phyloP scores from a whole-genome alignment of 2,888 invertebrate species.

The Acanthococcus lagerstroemiae region DNA sequence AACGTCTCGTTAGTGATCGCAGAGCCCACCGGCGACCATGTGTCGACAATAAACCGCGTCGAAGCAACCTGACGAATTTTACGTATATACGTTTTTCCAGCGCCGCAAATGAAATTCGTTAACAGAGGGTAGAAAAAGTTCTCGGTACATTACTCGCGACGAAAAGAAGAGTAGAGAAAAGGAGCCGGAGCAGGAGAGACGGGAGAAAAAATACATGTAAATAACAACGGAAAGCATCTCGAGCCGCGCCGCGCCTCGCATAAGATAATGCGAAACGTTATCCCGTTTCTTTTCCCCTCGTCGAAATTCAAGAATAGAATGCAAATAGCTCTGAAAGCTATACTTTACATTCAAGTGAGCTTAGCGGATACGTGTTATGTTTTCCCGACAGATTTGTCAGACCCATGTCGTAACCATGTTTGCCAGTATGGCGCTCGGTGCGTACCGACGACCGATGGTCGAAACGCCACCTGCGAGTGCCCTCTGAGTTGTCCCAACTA shows the following conservation, averaged over 20 bases:
- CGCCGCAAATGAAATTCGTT: too few relatives aligned
- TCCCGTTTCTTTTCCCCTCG: conserved; percentile 19
- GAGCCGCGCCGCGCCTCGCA: too few relatives aligned
- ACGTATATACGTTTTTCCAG: too few relatives aligned
- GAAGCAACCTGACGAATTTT: too few relatives aligned
- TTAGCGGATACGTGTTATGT: conserved; percentile 43
- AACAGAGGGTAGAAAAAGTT: too few relatives aligned
- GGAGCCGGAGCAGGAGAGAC: neutral
- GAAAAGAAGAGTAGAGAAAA: neutral
- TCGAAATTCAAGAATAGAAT: conserved; percentile 11
- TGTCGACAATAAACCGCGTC: too few relatives aligned
- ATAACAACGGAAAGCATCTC: too few relatives aligned
- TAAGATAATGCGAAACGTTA: conserved; percentile 26
- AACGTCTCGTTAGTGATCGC: too few relatives aligned
- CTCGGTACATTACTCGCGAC: neutral
- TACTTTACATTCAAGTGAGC: conserved; percentile 32
- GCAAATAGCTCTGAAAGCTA: conserved; percentile 27
- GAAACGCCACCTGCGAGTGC: conserved; percentile 64
- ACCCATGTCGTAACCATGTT: conserved; percentile 58
- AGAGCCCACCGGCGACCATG: too few relatives aligned
- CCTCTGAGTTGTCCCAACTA: conserved; percentile 67
- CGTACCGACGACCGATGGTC: conserved; percentile 54
- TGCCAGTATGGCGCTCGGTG: conserved; percentile 64
- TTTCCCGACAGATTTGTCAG: conserved; percentile 49
- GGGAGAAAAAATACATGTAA: conserved; percentile 8